A percentile compares a stretch with the other conserved stretches of the same genome.
phyloP scores from a whole-genome alignment of 2,113 vertebrate genomes.

The Ciconia boyciana region DNA sequence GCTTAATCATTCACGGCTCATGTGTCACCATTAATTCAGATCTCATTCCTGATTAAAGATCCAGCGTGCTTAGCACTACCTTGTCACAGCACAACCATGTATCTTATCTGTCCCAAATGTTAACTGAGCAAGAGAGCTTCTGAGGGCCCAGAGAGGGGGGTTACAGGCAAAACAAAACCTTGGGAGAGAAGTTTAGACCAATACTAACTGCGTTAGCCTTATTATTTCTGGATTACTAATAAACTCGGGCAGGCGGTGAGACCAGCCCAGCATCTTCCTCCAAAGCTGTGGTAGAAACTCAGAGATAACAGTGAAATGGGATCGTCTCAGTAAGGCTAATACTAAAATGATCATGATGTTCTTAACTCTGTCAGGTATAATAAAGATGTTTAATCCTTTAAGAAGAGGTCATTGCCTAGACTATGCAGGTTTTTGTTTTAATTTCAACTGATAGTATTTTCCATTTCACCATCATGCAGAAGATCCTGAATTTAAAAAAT shows the following conservation, averaged over 20 bases:
- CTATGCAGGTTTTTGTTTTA: background rate
- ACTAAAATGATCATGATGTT: background rate
- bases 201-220: background rate
- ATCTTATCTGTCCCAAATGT: background rate
- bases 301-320: background rate
- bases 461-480: background rate
- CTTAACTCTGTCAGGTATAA: slow-evolving; percentile 8
- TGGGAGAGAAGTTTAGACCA: background rate
- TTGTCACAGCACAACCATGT: background rate
- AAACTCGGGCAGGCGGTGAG: background rate
- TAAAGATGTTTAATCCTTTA: background rate
- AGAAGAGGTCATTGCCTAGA: background rate
- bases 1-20: background rate
- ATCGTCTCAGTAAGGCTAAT: background rate
- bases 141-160: background rate
- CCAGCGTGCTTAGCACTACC: background rate
- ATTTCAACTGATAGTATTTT: background rate
- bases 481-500: background rate
- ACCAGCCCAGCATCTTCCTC: background rate
- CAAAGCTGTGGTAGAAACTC: background rate
- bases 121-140: background rate
- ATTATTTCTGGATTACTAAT: slow-evolving; percentile 17
- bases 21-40: slow-evolving; percentile 21
- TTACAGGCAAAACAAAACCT: background rate
- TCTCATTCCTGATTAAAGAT: background rate